phyloP scores from a whole-genome alignment of 2,888 invertebrate species.

The Caenorhabditis angaria region DNA sequence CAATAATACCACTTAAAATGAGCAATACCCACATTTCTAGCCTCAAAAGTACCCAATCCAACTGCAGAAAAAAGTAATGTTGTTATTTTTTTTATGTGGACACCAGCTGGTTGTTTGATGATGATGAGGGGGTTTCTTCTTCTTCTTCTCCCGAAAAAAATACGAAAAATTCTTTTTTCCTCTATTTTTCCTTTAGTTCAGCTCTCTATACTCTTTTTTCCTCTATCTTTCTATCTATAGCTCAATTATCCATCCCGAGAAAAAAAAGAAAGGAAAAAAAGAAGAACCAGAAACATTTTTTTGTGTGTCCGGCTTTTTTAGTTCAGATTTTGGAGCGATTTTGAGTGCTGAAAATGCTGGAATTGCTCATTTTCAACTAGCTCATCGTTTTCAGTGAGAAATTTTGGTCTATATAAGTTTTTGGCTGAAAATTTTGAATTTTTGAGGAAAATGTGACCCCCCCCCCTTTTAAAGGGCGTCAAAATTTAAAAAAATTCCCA shows the following conservation, averaged over 20 bases:
- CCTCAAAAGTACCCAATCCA: too few relatives aligned
- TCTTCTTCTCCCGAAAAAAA: neutral
- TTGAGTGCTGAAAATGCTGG: too few relatives aligned
- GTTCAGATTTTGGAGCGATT: neutral
- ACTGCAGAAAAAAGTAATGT: neutral
- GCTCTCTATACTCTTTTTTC: neutral
- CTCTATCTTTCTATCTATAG: neutral
- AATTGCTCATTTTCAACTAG: too few relatives aligned
- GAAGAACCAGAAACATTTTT: neutral
- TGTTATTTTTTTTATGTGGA: neutral
- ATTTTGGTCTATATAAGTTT: too few relatives aligned
- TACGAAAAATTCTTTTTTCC: neutral
- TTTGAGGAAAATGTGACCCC: too few relatives aligned
- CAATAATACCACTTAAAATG: too few relatives aligned
- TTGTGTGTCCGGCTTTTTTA: neutral
- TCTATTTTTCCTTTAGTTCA: neutral
- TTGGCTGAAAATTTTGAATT: too few relatives aligned
- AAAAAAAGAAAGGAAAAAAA: neutral
- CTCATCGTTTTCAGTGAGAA: too few relatives aligned
- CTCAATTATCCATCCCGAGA: slow-evolving; percentile 1
- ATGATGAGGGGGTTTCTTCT: neutral
- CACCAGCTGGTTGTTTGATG: slow-evolving; percentile 4
- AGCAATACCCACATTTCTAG: too few relatives aligned
- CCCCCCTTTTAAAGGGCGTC: too few relatives aligned
- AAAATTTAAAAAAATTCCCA: too few relatives aligned